Evolutionary conservation across 2,888 invertebrate genomes (phyloP).

Genomic region (Aphidius colemani): DNA sequence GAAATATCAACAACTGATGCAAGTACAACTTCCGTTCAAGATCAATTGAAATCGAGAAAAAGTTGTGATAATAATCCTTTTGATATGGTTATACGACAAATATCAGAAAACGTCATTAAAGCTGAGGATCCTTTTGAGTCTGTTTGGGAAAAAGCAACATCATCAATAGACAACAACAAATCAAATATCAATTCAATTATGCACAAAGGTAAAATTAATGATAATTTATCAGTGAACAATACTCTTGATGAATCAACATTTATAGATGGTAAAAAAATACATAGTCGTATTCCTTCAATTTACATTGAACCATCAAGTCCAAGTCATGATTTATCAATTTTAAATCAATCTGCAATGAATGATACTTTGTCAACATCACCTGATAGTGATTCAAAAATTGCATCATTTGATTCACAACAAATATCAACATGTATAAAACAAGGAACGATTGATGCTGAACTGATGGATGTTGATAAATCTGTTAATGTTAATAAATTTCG

Average conservation of each 20-base stretch:
- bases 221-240: constrained; percentile 43
- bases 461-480: neutral
- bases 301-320: constrained; percentile 21
- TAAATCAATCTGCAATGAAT: constrained; percentile 51
- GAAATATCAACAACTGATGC: neutral
- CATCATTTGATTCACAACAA: constrained; percentile 26
- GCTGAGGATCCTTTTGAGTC: constrained; percentile 54
- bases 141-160: constrained; percentile 43
- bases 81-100: constrained; percentile 47
- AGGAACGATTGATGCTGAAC: constrained; percentile 20
- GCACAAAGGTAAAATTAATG: constrained; percentile 5
- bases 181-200: neutral
- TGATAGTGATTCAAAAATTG: constrained; percentile 30
- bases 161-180: neutral
- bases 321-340: constrained; percentile 39
- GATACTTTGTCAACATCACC: constrained; percentile 38
- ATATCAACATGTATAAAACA: constrained; percentile 29
- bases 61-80: constrained; percentile 53
- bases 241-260: constrained; percentile 38
- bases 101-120: constrained; percentile 48
- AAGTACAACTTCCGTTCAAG: constrained; percentile 16
- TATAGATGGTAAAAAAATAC: neutral
- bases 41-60: constrained; percentile 35
- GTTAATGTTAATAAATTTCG: constrained; percentile 21
- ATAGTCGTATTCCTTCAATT: constrained; percentile 12